Evolutionary conservation across 2,797 vertebrate genomes (phyloP).

Genomic region (Natrix natrix): DNA sequence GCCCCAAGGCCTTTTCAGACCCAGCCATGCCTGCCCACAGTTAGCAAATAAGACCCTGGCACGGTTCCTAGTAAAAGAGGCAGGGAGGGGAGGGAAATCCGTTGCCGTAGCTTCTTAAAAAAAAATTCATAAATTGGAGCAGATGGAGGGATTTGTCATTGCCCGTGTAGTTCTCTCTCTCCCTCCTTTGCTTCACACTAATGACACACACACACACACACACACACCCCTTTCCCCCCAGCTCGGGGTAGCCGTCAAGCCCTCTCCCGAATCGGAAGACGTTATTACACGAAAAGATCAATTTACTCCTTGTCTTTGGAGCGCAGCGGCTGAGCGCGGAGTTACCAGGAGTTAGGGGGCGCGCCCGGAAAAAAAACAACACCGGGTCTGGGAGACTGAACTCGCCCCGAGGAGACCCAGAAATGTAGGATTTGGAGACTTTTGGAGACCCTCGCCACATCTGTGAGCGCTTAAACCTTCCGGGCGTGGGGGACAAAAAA

Average conservation of each 20-base stretch:
- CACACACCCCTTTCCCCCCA: constrained; percentile 29
- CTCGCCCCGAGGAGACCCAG: constrained; percentile 51
- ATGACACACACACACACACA: constrained; percentile 1
- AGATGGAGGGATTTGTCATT: constrained; percentile 74
- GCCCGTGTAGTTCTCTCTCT: constrained; percentile 72
- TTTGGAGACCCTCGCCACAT: constrained; percentile 71
- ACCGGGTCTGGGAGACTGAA: not conserved
- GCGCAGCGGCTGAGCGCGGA: constrained; percentile 68
- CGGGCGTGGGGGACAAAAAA: constrained; percentile 42
- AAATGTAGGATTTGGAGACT: constrained; percentile 55
- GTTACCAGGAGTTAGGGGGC: constrained; percentile 29
- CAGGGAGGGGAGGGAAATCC: not conserved
- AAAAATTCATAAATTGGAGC: constrained; percentile 72
- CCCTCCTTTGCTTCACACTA: constrained; percentile 69
- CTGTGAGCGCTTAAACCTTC: constrained; percentile 74
- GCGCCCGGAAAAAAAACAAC: too few species aligned
- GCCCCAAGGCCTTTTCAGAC: constrained; percentile 56
- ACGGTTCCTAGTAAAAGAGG: constrained; percentile 47
- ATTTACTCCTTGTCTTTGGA: constrained; percentile 76
- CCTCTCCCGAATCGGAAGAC: constrained; percentile 75
- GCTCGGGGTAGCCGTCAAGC: constrained; percentile 69
- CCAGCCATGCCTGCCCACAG: constrained; percentile 65
- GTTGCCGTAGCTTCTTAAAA: constrained; percentile 11
- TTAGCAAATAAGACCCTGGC: constrained; percentile 52
- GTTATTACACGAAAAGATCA: constrained; percentile 79